phyloP scores from a whole-genome alignment of 1,140 invertebrate species.

The Eupristina koningsbergeri region DNA sequence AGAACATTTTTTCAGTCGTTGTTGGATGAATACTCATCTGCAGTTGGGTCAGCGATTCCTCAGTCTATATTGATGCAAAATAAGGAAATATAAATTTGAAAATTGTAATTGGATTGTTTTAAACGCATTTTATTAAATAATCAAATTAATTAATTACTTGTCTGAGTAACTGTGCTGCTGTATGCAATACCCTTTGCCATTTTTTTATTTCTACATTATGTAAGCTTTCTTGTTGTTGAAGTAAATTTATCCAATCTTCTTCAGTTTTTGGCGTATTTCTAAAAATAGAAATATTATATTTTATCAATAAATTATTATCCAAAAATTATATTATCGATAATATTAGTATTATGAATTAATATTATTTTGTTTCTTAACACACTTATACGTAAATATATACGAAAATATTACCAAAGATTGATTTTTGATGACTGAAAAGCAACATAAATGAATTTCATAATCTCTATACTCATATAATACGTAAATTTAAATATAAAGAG shows the following conservation, averaged over 20 bases:
- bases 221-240: constrained; percentile 83
- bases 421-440: too few relatives aligned
- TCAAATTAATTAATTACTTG: constrained; percentile 72
- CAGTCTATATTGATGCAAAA: constrained; percentile 73
- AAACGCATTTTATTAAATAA: constrained; percentile 41
- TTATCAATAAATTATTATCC: too few relatives aligned
- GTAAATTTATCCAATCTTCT: constrained; percentile 83
- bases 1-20: constrained; percentile 72
- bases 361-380: too few relatives aligned
- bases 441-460: too few relatives aligned
- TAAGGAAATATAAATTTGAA: constrained; percentile 48
- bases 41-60: constrained; percentile 78
- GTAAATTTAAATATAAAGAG: too few relatives aligned
- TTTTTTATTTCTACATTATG: constrained; percentile 84
- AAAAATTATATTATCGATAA: too few relatives aligned
- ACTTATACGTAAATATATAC: too few relatives aligned
- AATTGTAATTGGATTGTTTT: constrained; percentile 31
- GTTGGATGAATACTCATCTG: constrained; percentile 79
- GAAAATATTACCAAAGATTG: too few relatives aligned
- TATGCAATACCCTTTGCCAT: constrained; percentile 83
- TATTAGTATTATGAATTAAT: too few relatives aligned
- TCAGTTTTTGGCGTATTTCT: constrained; percentile 78
- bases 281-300: too few relatives aligned
- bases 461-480: too few relatives aligned
- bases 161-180: constrained; percentile 77